A percentile compares a stretch with the other conserved stretches of the same genome.
Evolutionary conservation across 2,888 invertebrate genomes (phyloP).

Genomic region (Xanthostigma xanthostigma): DNA sequence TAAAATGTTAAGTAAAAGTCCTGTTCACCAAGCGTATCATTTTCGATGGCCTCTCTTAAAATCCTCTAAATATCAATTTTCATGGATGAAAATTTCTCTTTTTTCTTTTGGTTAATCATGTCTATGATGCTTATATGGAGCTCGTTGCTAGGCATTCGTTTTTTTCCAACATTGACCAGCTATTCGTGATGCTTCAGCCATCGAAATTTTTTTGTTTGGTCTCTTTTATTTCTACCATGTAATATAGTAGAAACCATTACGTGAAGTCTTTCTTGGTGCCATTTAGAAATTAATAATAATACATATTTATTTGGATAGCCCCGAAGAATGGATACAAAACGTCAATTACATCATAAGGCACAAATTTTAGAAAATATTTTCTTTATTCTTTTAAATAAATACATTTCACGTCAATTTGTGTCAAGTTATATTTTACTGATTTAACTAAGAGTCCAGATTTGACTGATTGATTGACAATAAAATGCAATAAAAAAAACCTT

Average conservation of each 20-base stretch:
- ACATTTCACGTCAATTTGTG: no score
- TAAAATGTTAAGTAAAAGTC: constrained; percentile 23
- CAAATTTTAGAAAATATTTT: no score
- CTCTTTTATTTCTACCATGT: constrained; percentile 23
- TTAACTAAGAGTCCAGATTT: no score
- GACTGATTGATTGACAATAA: no score
- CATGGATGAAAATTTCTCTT: constrained; percentile 19
- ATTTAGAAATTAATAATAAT: background rate
- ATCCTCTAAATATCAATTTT: constrained; percentile 14
- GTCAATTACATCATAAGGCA: no score
- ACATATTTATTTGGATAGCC: no score
- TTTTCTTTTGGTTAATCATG: constrained; percentile 18
- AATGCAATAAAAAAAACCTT: no score
- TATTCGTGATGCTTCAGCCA: constrained; percentile 18
- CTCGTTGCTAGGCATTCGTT: constrained; percentile 11
- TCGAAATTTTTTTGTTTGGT: constrained; percentile 16
- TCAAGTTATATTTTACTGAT: no score
- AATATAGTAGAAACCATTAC: constrained; percentile 24
- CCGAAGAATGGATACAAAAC: no score
- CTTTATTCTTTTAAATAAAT: no score
- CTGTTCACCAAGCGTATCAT: constrained; percentile 13
- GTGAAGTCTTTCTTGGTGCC: constrained; percentile 4
- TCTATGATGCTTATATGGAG: constrained; percentile 19
- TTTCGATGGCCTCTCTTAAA: constrained; percentile 6
- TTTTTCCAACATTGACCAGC: constrained; percentile 18